A percentile compares a stretch with the other conserved stretches of the same genome.
phyloP scores from a whole-genome alignment of 2,888 invertebrate genomes.

The Spilarctia lutea region DNA sequence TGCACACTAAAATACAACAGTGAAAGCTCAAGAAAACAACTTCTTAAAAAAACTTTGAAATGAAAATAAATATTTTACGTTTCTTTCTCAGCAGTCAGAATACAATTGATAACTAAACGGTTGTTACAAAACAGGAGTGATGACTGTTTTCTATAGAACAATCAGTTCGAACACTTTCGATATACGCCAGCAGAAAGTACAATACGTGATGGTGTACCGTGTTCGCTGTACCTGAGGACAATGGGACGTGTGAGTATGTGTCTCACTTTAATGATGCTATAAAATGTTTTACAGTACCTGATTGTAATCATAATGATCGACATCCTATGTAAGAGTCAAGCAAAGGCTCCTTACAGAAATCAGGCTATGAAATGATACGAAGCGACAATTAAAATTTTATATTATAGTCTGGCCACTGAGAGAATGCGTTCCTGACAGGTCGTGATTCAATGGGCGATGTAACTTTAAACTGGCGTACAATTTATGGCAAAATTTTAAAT shows the following conservation, averaged over 20 bases:
- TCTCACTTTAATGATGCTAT: constrained; percentile 13
- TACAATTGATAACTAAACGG: constrained; percentile 4
- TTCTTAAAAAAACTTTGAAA: neutral
- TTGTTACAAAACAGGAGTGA: constrained; percentile 21
- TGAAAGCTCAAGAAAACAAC: too few relatives aligned
- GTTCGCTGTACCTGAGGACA: constrained; percentile 31
- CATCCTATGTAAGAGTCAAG: constrained; percentile 3
- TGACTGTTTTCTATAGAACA: constrained; percentile 46
- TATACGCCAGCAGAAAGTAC: constrained; percentile 46
- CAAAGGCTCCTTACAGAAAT: neutral
- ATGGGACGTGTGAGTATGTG: constrained; percentile 30
- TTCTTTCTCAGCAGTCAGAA: neutral
- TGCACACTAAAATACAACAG: too few relatives aligned
- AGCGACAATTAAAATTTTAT: neutral
- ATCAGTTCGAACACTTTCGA: constrained; percentile 52
- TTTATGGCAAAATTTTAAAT: too few relatives aligned
- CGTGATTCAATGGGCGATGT: too few relatives aligned
- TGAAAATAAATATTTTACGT: neutral
- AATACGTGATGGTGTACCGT: constrained; percentile 31
- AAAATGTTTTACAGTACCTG: constrained; percentile 1
- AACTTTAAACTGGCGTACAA: too few relatives aligned
- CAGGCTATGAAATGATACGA: neutral
- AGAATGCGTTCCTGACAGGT: too few relatives aligned
- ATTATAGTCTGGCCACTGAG: too few relatives aligned
- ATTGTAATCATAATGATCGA: constrained; percentile 25